phyloP scores from a whole-genome alignment of 2,797 vertebrate species.

The Oryzias dopingdopingensis region DNA sequence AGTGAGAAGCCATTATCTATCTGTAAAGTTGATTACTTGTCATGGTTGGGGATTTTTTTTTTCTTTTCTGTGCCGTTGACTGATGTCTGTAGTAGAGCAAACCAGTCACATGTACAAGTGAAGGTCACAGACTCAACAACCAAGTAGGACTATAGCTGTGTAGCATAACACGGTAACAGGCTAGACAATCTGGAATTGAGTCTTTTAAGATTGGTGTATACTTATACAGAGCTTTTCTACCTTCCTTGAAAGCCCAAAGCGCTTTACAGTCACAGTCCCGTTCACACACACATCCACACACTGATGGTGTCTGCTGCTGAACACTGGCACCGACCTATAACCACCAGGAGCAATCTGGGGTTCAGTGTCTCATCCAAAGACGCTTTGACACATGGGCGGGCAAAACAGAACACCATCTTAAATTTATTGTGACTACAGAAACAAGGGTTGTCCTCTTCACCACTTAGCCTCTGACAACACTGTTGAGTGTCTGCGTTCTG shows the following conservation, averaged over 20 bases:
- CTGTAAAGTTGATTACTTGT: slow-evolving; percentile 54
- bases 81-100: slow-evolving; percentile 36
- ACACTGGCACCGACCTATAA: too few species aligned
- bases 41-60: slow-evolving; percentile 15
- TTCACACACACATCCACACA: too few species aligned
- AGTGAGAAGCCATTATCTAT: slow-evolving; percentile 46
- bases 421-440: slow-evolving; percentile 25
- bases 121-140: slow-evolving; percentile 40
- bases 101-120: slow-evolving; percentile 29
- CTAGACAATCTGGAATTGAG: slow-evolving; percentile 18
- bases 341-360: too few species aligned
- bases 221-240: too few species aligned
- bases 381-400: too few species aligned
- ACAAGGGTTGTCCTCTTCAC: slow-evolving; percentile 38
- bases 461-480: slow-evolving; percentile 45
- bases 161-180: slow-evolving; percentile 13
- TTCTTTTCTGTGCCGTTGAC: slow-evolving; percentile 15
- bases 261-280: too few species aligned
- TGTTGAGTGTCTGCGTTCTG: slow-evolving; percentile 40
- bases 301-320: too few species aligned
- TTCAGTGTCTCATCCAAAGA: too few species aligned
- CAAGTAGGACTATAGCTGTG: background rate
- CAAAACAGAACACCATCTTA: background rate
- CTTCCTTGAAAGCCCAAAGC: too few species aligned
- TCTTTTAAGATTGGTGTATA: slow-evolving; percentile 7